Conservation (phyloP, 2,113 vertebrate species). For the Varanus salvator region DNA sequence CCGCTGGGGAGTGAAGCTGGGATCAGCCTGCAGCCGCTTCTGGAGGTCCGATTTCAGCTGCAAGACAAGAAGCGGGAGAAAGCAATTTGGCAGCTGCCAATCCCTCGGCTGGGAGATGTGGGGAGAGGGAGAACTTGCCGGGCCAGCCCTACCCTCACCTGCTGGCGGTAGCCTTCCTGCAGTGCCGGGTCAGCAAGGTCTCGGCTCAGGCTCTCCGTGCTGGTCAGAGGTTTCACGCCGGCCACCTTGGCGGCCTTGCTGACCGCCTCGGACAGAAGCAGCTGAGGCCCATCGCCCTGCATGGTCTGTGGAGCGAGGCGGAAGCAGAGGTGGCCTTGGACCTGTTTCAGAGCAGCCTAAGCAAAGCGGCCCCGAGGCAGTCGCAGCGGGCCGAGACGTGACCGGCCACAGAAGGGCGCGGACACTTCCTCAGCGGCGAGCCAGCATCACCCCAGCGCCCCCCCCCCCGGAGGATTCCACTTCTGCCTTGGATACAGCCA, state of each 20-base stretch:
- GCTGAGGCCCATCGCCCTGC: slow-evolving; percentile 84
- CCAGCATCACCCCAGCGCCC: not conserved
- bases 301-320: slow-evolving; percentile 78
- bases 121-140: not conserved
- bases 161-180: slow-evolving; percentile 88
- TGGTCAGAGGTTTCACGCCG: slow-evolving; percentile 83
- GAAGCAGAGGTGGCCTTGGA: too few species aligned
- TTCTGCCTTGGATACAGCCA: not conserved
- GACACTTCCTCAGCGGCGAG: not conserved
- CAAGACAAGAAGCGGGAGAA: not conserved
- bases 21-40: slow-evolving; percentile 86
- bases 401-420: too few species aligned
- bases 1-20: slow-evolving; percentile 85
- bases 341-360: not conserved
- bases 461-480: too few species aligned
- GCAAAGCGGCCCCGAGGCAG: too few species aligned
- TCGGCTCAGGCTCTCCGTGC: slow-evolving; percentile 81
- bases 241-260: slow-evolving; percentile 85
- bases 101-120: accelerated
- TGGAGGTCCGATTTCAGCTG: slow-evolving; percentile 89
- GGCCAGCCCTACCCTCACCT: slow-evolving; percentile 69
- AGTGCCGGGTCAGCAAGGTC: slow-evolving; percentile 85
- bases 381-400: not conserved
- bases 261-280: slow-evolving; percentile 90
- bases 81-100: not conserved